Conservation (phyloP, 2,113 vertebrate genomes). For the Gasterosteus aculeatus region DNA sequence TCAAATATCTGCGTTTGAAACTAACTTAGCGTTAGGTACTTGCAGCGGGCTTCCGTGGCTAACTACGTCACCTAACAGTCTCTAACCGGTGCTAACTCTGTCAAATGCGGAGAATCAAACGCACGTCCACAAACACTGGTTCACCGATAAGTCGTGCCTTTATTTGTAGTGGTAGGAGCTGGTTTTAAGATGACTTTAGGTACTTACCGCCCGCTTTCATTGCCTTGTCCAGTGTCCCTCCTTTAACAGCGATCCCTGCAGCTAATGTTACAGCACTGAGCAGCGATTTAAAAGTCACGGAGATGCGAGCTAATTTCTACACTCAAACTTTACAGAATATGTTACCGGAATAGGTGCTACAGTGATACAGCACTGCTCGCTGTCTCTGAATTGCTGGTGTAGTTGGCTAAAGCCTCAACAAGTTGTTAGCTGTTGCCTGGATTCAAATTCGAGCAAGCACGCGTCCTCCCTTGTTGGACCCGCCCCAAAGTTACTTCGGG, state of each 20-base stretch:
- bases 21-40: neutral
- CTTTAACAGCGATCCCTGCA: conserved; percentile 10
- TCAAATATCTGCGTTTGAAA: neutral
- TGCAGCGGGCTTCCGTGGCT: neutral
- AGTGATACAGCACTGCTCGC: neutral
- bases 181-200: neutral
- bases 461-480: conserved; percentile 49
- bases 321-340: neutral
- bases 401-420: conserved; percentile 26
- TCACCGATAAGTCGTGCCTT: fast-evolving
- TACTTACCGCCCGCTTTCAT: conserved; percentile 86
- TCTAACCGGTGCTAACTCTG: neutral
- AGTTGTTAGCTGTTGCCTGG: conserved; percentile 36
- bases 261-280: conserved; percentile 10
- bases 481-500: conserved; percentile 65
- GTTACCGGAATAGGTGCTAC: neutral
- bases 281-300: conserved; percentile 34
- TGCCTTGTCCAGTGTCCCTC: conserved; percentile 68
- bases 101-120: neutral
- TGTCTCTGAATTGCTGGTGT: neutral
- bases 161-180: neutral
- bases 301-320: neutral
- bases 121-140: neutral
- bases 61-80: conserved; percentile 14
- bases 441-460: conserved; percentile 76